Evolutionary conservation across 1,140 invertebrate genomes (phyloP).

Genomic region (Microplitis mediator): DNA sequence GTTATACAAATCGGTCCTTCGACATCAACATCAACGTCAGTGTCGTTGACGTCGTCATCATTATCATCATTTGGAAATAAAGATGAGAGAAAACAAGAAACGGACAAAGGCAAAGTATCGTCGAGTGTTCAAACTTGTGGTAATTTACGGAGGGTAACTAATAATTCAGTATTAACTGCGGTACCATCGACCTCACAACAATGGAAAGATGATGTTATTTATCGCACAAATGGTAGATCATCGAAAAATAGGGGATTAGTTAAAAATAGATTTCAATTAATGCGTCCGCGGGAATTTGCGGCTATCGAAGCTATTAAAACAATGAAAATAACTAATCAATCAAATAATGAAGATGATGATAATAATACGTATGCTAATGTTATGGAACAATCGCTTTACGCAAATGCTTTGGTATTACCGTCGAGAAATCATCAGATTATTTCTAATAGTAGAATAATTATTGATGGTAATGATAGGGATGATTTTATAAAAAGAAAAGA

Average conservation of each 20-base stretch:
- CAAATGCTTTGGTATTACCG: slow-evolving; percentile 34
- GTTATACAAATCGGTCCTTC: slow-evolving; percentile 7
- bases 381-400: slow-evolving; percentile 47
- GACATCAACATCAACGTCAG: not conserved
- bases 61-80: not conserved
- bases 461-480: not conserved
- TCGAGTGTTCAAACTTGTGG: slow-evolving; percentile 62
- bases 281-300: slow-evolving; percentile 61
- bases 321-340: slow-evolving; percentile 29
- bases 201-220: slow-evolving; percentile 43
- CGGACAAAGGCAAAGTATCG: slow-evolving; percentile 58
- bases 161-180: slow-evolving; percentile 27
- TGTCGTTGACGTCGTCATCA: slow-evolving; percentile 25
- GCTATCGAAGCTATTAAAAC: slow-evolving; percentile 59
- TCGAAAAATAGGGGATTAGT: slow-evolving; percentile 25
- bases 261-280: slow-evolving; percentile 60
- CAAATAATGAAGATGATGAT: not conserved
- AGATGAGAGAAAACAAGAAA: not conserved
- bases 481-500: not conserved
- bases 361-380: slow-evolving; percentile 59
- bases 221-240: slow-evolving; percentile 43
- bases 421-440: slow-evolving; percentile 12
- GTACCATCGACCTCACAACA: not conserved
- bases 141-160: slow-evolving; percentile 52
- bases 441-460: not conserved